Conservation (phyloP, 1,140 invertebrate genomes). For the Pseudomyrmex concolor region DNA sequence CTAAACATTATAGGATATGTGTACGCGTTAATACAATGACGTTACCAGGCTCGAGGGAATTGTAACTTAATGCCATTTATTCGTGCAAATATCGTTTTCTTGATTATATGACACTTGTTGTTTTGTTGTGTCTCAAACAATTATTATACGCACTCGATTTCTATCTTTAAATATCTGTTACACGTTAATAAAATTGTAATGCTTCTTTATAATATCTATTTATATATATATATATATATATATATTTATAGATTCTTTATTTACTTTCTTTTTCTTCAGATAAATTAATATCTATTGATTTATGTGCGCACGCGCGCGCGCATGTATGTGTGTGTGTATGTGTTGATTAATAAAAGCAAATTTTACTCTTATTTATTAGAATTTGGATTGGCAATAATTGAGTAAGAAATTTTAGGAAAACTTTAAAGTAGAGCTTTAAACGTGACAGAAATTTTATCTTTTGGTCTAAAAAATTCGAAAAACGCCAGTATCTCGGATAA, state of each 20-base stretch:
- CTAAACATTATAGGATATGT: conserved; percentile 62
- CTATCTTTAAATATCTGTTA: background rate
- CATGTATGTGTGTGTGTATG: too few species aligned
- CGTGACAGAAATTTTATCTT: conserved; percentile 8
- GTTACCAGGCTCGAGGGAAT: conserved; percentile 30
- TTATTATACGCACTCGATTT: background rate
- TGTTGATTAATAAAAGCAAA: conserved; percentile 12
- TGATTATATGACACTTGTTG: conserved; percentile 15
- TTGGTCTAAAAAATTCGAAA: conserved; percentile 15
- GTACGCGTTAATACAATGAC: conserved; percentile 54
- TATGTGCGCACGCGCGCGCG: too few species aligned
- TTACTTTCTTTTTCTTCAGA: background rate
- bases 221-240: too few species aligned
- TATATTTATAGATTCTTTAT: background rate
- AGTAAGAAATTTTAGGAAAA: background rate
- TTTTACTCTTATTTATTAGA: background rate
- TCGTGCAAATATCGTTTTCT: conserved; percentile 40
- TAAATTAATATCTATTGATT: conserved; percentile 18
- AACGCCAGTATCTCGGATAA: conserved; percentile 59
- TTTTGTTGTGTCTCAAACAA: background rate
- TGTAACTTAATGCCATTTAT: conserved; percentile 35
- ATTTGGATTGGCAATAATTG: background rate
- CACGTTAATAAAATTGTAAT: background rate
- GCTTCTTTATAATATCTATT: background rate
- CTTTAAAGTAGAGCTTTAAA: too few species aligned